A percentile compares a stretch with the other conserved stretches of the same genome.
Conservation (phyloP, 1,140 invertebrate species). For the Andricus grossulariae region DNA sequence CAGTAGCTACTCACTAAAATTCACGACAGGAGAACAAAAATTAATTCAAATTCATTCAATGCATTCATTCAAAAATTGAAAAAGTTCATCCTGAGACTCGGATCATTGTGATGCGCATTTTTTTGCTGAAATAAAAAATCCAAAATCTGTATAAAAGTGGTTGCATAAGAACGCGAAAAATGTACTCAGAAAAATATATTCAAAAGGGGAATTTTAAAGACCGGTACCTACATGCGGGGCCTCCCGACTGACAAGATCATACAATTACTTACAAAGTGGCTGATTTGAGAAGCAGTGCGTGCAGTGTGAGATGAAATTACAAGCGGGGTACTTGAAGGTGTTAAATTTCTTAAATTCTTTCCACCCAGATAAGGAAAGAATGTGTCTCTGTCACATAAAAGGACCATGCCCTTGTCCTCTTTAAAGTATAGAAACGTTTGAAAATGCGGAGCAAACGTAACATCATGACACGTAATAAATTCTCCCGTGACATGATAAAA, state of each 20-base stretch:
- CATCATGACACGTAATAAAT: slow-evolving; percentile 7
- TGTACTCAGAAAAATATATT: background rate
- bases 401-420: slow-evolving; percentile 4
- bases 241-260: slow-evolving; percentile 10
- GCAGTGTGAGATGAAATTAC: slow-evolving; percentile 26
- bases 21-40: too few relatives aligned
- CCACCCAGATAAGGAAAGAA: slow-evolving; percentile 18
- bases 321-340: slow-evolving; percentile 2
- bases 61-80: too few relatives aligned
- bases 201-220: slow-evolving; percentile 3
- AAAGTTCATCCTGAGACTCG: too few relatives aligned
- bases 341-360: slow-evolving; percentile 23
- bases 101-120: too few relatives aligned
- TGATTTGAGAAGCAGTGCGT: slow-evolving; percentile 6
- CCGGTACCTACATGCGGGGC: background rate
- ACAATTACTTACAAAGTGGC: slow-evolving; percentile 24
- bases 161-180: background rate
- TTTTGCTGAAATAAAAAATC: too few relatives aligned
- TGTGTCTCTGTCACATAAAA: background rate
- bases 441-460: slow-evolving; percentile 1
- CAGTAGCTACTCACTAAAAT: too few relatives aligned
- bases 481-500: background rate
- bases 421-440: background rate
- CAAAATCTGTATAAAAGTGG: too few relatives aligned
- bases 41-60: too few relatives aligned